Conservation (phyloP, 1,140 invertebrate species). For the Zaprionus nigranus region DNA sequence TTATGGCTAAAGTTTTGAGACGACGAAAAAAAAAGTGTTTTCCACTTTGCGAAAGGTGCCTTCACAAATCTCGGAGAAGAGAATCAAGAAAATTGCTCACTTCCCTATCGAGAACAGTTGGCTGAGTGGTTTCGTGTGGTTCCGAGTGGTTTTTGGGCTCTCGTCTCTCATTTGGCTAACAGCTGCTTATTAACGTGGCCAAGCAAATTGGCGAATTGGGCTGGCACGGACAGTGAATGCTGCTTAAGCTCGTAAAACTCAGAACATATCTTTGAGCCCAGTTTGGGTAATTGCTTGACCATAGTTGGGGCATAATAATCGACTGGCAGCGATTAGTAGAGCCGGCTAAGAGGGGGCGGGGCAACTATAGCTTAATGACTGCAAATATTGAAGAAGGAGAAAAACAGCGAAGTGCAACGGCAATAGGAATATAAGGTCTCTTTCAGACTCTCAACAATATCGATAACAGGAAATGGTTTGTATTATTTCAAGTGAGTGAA, state of each 20-base stretch:
- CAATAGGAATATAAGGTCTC: background rate
- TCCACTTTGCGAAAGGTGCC: slow-evolving; percentile 11
- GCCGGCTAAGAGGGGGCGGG: slow-evolving; percentile 34
- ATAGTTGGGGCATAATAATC: slow-evolving; percentile 48
- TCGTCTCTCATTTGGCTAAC: slow-evolving; percentile 9
- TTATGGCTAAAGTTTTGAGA: slow-evolving; percentile 47
- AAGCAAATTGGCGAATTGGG: slow-evolving; percentile 52
- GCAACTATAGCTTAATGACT: slow-evolving; percentile 37
- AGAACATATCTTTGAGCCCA: slow-evolving; percentile 17
- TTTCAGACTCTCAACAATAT: background rate
- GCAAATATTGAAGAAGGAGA: slow-evolving; percentile 7
- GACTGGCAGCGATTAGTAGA: slow-evolving; percentile 55
- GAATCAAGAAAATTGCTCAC: slow-evolving; percentile 50
- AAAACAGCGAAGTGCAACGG: background rate
- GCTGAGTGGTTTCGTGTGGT: slow-evolving; percentile 10
- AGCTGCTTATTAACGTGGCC: slow-evolving; percentile 66
- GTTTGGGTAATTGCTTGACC: slow-evolving; percentile 33
- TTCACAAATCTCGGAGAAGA: slow-evolving; percentile 24
- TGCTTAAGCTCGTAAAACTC: slow-evolving; percentile 39
- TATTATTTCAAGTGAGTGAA: background rate
- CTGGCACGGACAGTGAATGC: slow-evolving; percentile 47
- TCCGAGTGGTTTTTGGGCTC: slow-evolving; percentile 21
- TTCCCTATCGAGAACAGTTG: slow-evolving; percentile 40
- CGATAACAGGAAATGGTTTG: background rate
- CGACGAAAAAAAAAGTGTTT: slow-evolving; percentile 6